Base-by-base conservation (phyloP, 2,888 invertebrate genomes). In the Formica aserva region DNA sequence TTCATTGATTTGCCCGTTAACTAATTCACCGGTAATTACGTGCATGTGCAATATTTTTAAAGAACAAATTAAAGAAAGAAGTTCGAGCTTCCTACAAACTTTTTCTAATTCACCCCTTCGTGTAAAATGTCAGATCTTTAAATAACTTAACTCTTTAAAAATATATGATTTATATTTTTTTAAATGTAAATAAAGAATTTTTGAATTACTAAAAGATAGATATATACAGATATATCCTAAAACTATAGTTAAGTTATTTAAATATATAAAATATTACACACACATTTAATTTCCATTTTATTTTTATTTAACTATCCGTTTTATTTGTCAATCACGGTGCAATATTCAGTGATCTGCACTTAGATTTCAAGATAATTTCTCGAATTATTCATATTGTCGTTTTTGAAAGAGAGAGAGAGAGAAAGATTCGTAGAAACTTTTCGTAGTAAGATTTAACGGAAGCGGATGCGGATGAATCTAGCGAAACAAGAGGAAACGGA, bases 11-110 rank as follows among this genome's bases (percentile, higher is more conserved):
- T 60, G 57, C 63, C 67, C 62, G 76, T 85, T 82, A 87, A 87
- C 84, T 81, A 83, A 85, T 62, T 77, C 76, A 32, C 1, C 48
- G 67, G 55, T 83, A 83, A 85, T 88, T 85, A 62, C 80, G 60
- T 41, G 57, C 57, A 41, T 11, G 66, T 38, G 41, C 15, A 9
- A 45, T 72, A 71, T 80, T 63, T 80, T 83, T 71, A 71, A 80
- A 13, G 35, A 11, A 48, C 41, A 35, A 22, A 48, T 26, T 29
- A 35, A 41, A 57, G 45, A 13, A 26, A 71, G n/a, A n/a, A 35
- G 45, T 71, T 11, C 45, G 41, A 78, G n/a, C 57, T 71, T 71
- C 1, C 41, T 18, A 18, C 4, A 26, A 29, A 60, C 32, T 41
- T 5, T 35, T 35, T 35, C 35, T 29, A 9, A 9, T 22, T 80